phyloP scores from a whole-genome alignment of 2,888 invertebrate species.

The Nephrotoma appendiculata region DNA sequence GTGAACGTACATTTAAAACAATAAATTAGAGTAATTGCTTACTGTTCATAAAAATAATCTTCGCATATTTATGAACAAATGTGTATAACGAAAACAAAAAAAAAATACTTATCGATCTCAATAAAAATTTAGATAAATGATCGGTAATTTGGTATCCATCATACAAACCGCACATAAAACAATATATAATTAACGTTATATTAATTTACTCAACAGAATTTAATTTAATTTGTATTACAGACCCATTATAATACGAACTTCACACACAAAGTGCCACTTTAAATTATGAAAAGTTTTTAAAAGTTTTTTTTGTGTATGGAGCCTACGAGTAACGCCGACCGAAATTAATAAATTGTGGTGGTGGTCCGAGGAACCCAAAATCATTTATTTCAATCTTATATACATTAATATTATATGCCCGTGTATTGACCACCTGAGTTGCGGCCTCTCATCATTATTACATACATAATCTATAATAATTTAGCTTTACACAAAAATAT shows the following conservation, averaged over 20 bases:
- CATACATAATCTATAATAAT: neutral
- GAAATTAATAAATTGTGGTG: neutral
- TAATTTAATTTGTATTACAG: neutral
- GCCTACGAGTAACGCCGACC: neutral
- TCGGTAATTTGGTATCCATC: neutral
- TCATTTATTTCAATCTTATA: neutral
- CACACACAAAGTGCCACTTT: neutral
- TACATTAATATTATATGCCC: neutral
- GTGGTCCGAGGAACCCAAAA: neutral
- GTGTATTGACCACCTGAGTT: neutral
- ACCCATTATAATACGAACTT: neutral
- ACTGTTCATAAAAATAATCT: neutral
- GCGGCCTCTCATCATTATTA: neutral
- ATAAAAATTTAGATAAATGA: neutral
- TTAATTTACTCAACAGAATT: neutral
- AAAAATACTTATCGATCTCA: neutral
- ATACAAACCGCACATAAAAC: neutral
- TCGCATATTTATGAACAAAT: neutral
- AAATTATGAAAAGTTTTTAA: neutral
- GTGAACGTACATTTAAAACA: neutral
- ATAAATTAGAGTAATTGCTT: neutral
- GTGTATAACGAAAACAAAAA: neutral
- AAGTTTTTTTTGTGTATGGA: neutral
- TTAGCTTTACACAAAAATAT: neutral
- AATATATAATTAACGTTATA: neutral